phyloP scores from a whole-genome alignment of 2,888 invertebrate species.

The Coelopa pilipes region DNA sequence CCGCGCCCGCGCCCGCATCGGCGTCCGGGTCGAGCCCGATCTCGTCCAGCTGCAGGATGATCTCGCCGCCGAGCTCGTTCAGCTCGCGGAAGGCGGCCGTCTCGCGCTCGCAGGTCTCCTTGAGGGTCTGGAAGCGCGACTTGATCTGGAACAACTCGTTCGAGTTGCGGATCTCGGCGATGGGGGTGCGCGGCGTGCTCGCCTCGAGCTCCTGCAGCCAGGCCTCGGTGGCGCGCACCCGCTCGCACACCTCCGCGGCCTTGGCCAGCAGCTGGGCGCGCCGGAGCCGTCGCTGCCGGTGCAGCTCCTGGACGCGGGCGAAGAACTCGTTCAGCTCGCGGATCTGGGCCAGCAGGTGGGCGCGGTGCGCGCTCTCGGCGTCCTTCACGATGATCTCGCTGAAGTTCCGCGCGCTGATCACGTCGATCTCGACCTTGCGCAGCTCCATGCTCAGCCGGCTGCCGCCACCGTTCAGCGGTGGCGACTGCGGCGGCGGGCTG shows the following conservation, averaged over 20 bases:
- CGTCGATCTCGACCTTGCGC: conserved; percentile 66
- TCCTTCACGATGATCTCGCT: conserved; percentile 65
- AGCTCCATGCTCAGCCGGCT: conserved; percentile 57
- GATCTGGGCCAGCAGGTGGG: conserved; percentile 56
- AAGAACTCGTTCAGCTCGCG: conserved; percentile 60
- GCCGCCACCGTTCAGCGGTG: neutral
- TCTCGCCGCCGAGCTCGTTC: conserved; percentile 77
- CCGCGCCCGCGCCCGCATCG: conserved; percentile 41
- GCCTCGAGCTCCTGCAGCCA: conserved; percentile 76
- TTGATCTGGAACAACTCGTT: conserved; percentile 79
- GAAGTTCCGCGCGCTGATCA: conserved; percentile 66
- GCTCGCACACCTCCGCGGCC: conserved; percentile 58
- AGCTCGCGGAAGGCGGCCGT: conserved; percentile 75
- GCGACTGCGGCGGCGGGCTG: neutral
- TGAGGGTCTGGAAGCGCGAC: conserved; percentile 76
- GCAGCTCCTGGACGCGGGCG: conserved; percentile 57
- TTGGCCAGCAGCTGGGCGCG: conserved; percentile 57
- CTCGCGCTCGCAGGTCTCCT: conserved; percentile 78
- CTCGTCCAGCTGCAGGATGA: conserved; percentile 72
- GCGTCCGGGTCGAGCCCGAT: conserved; percentile 51
- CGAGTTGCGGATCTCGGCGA: conserved; percentile 72
- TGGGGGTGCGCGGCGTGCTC: conserved; percentile 72
- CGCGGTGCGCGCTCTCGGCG: conserved; percentile 57
- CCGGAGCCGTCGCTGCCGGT: conserved; percentile 57
- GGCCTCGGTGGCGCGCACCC: conserved; percentile 64